Base-by-base conservation (phyloP, 1,140 invertebrate genomes). In the Apis cerana region DNA sequence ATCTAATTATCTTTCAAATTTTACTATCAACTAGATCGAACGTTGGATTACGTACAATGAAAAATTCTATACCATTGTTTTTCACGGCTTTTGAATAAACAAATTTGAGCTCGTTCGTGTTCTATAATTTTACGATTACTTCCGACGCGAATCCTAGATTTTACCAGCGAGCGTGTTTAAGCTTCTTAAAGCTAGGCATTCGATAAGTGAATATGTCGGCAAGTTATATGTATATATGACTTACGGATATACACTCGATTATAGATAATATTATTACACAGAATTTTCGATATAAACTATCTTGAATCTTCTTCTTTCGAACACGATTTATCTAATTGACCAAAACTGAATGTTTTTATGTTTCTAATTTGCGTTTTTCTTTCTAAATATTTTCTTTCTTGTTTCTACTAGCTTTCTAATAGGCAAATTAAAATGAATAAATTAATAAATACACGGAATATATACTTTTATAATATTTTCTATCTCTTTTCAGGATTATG, bases 401-500 rank as follows among this genome's bases (percentile, higher is more conserved):
- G 19, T 12, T 7, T 23, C 8, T 7, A 21, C 0, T 0, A 10
- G 15, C 1, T 27, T 19, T 19, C 17, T 4, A 19, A 4, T 10
- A 50, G 19, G 15, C 19, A 74, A n/a, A 75, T 64, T 17, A 61
- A 15, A 27, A 17, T 33, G 3, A 33, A 33, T 33, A 27, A 33
- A 2, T 33, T 33, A 33, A 23, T 11, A 15, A 59, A 21, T 68
- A 21, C 23, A 27, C 13, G 52, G 50, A 64, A 43, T 70, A 75
- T 75, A 48, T 68, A 27, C 1, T 75, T 85, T 87, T 76, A 84
- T 33, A 27, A n/a, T n/a, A 48, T 43, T 33, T 76, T 82, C 8
- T 33, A 58, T 64, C 56, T 13, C 54, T 13, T 70, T 84, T 62
- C 50, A 74, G 23, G 67, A 83, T 83, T 1, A 27, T 43, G 85